These are phyloP conservation scores for Lucinisca nassula DNA, from an alignment of 2,888 invertebrate genomes.

Conservation along the genomic window DNA sequence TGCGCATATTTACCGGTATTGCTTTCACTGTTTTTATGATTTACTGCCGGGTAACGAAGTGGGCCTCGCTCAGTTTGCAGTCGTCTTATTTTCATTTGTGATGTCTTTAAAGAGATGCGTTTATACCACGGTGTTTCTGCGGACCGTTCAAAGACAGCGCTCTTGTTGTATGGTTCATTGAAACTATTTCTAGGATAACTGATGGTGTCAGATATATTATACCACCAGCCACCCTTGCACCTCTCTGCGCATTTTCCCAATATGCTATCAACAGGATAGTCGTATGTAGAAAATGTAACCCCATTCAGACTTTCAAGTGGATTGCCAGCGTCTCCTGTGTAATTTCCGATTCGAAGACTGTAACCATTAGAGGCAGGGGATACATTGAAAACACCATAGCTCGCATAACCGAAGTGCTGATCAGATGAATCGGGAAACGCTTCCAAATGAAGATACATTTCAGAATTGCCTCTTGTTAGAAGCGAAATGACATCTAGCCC, in stretches of 20 bases:
- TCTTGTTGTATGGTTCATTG: too few species aligned
- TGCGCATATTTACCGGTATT: too few species aligned
- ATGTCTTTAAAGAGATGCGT: too few species aligned
- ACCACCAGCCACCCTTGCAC: constrained; percentile 79
- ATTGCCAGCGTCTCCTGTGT: background rate
- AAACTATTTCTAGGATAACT: too few species aligned
- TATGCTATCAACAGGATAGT: background rate
- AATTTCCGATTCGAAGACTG: background rate
- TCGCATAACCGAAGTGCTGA: background rate
- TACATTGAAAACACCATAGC: background rate
- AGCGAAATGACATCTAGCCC: background rate
- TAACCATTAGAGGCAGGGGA: background rate
- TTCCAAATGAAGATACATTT: background rate
- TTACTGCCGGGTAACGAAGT: too few species aligned
- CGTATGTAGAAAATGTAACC: background rate
- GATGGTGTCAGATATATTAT: too few species aligned
- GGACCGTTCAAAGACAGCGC: too few species aligned
- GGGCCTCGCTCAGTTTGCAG: too few species aligned
- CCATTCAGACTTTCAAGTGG: background rate
- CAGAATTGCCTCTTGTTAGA: background rate
- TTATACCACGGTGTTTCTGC: too few species aligned
- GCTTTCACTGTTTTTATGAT: too few species aligned
- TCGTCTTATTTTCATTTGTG: too few species aligned
- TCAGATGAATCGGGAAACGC: background rate
- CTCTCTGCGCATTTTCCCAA: constrained; percentile 46